Conservation (phyloP, 2,113 vertebrate species). For the Scomber colias region DNA sequence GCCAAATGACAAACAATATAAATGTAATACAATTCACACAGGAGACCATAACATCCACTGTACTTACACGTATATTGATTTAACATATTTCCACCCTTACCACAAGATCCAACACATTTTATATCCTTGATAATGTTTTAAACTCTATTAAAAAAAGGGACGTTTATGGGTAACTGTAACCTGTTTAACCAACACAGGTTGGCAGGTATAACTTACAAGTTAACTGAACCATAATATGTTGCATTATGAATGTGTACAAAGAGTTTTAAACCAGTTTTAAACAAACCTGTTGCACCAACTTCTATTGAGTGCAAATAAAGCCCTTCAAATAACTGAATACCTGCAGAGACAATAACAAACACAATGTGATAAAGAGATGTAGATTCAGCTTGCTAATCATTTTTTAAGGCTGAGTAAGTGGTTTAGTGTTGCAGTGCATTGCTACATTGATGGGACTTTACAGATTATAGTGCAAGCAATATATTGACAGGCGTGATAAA, state of each 20-base stretch:
- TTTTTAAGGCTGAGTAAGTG: no score
- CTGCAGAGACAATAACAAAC: not conserved
- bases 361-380: no score
- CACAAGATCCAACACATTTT: not conserved
- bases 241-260: not conserved
- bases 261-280: not conserved
- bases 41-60: not conserved
- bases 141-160: no score
- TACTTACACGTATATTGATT: not conserved
- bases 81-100: not conserved
- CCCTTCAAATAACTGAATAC: not conserved
- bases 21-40: no score
- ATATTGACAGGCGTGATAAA: no score
- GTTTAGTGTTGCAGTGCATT: no score
- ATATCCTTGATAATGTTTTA: no score
- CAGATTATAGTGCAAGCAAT: no score
- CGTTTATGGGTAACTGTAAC: no score
- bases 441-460: no score
- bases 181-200: not conserved
- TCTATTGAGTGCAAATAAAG: not conserved
- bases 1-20: no score
- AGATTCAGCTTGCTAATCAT: no score
- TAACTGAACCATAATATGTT: not conserved
- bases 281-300: not conserved
- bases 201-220: not conserved